phyloP scores from a whole-genome alignment of 2,113 vertebrate genomes.

The Propithecus coquereli region DNA sequence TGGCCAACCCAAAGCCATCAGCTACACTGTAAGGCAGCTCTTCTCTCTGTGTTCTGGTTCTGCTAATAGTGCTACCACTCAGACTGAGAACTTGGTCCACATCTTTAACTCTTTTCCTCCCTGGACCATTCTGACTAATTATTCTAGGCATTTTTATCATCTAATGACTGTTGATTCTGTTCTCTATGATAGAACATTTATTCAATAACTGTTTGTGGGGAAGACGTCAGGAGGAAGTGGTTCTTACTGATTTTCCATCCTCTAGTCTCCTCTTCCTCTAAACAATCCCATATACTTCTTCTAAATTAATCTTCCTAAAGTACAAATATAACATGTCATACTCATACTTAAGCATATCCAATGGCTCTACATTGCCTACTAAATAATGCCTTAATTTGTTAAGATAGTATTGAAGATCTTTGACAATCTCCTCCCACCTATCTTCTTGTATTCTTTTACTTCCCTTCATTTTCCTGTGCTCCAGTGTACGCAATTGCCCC shows the following conservation, averaged over 20 bases:
- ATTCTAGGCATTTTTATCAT: neutral
- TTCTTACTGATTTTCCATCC: neutral
- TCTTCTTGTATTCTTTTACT: neutral
- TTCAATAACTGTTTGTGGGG: neutral
- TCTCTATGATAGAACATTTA: neutral
- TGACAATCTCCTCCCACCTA: neutral
- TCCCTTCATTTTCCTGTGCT: neutral
- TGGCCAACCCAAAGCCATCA: neutral
- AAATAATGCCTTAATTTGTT: neutral
- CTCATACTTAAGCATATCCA: neutral
- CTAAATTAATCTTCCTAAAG: neutral
- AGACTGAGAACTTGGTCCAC: neutral
- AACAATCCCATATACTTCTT: neutral
- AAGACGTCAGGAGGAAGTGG: neutral
- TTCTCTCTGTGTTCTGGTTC: neutral
- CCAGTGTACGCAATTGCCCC: neutral
- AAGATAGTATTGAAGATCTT: neutral
- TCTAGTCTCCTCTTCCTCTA: neutral
- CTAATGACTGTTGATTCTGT: neutral
- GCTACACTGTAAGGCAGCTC: neutral
- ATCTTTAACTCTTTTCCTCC: neutral
- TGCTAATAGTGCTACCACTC: neutral
- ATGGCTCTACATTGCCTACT: neutral
- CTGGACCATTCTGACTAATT: neutral
- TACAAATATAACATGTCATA: neutral